Percentiles rank a stretch among this genome's conserved stretches.
Evolutionary conservation across 2,797 vertebrate species (phyloP).

Genomic region (Lutjanus campechanus): DNA sequence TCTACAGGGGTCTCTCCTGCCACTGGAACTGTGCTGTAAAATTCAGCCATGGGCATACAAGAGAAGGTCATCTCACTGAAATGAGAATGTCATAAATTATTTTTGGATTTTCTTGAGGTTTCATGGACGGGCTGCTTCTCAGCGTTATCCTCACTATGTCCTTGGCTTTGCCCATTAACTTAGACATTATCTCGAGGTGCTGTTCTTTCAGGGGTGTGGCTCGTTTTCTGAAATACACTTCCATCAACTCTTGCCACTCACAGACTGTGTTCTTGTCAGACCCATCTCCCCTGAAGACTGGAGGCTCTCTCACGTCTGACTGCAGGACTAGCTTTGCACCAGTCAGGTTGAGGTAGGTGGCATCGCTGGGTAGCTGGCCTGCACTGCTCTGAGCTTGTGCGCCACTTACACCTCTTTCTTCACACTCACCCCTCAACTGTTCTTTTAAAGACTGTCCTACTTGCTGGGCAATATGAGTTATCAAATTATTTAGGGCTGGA

Average conservation of each 20-base stretch:
- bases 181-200: conserved; percentile 34
- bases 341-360: conserved; percentile 34
- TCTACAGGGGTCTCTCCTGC: not conserved
- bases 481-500: conserved; percentile 5
- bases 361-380: conserved; percentile 1
- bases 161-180: conserved; percentile 50
- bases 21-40: not conserved
- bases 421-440: conserved; percentile 10
- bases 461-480: conserved; percentile 29
- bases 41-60: not conserved
- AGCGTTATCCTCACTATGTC: conserved; percentile 47
- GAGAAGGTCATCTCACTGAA: not conserved
- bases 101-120: conserved; percentile 26
- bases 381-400: conserved; percentile 20
- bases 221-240: conserved; percentile 43
- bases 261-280: conserved; percentile 45
- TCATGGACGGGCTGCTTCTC: conserved; percentile 21
- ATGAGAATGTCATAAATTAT: not conserved
- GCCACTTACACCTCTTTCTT: not conserved
- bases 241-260: conserved; percentile 54
- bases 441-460: conserved; percentile 28
- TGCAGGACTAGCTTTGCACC: conserved; percentile 44
- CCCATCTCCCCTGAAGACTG: conserved; percentile 45
- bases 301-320: conserved; percentile 40
- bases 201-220: conserved; percentile 14